Evolutionary conservation across 2,797 vertebrate genomes (phyloP).

Genomic region (Euphonia xanthogaster): DNA sequence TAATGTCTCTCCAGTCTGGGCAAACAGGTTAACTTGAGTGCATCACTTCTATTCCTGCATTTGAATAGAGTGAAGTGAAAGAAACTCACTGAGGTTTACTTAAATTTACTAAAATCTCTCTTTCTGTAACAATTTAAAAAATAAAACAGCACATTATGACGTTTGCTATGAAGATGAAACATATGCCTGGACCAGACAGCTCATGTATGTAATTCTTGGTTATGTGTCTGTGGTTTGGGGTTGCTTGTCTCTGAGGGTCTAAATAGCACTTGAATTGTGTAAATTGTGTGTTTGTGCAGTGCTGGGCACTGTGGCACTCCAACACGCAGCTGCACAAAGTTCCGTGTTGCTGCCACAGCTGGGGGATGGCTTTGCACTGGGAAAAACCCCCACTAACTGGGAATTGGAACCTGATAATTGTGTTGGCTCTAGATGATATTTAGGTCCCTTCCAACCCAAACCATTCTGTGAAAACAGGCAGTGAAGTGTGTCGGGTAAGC

Average conservation of each 20-base stretch:
- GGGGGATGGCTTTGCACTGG: background rate
- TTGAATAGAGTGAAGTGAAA: background rate
- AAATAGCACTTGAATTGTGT: background rate
- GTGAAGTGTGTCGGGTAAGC: background rate
- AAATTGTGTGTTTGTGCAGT: background rate
- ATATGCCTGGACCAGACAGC: background rate
- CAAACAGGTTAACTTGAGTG: background rate
- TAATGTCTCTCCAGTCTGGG: background rate
- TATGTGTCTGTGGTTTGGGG: background rate
- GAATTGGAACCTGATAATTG: background rate
- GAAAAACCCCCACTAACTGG: background rate
- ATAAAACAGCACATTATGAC: background rate
- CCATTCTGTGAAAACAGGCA: background rate
- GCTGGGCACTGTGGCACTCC: background rate
- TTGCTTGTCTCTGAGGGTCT: background rate
- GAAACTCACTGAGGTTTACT: background rate
- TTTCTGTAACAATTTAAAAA: background rate
- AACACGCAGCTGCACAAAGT: rapidly evolving
- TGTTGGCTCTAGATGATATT: background rate
- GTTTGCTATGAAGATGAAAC: background rate
- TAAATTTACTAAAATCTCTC: background rate
- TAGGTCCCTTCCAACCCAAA: background rate
- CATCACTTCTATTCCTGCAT: background rate
- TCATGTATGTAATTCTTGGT: background rate
- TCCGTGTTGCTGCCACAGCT: background rate